A percentile compares a stretch with the other conserved stretches of the same genome.
Evolutionary conservation across 2,797 vertebrate genomes (phyloP).

Genomic region (Harpagifer antarcticus): DNA sequence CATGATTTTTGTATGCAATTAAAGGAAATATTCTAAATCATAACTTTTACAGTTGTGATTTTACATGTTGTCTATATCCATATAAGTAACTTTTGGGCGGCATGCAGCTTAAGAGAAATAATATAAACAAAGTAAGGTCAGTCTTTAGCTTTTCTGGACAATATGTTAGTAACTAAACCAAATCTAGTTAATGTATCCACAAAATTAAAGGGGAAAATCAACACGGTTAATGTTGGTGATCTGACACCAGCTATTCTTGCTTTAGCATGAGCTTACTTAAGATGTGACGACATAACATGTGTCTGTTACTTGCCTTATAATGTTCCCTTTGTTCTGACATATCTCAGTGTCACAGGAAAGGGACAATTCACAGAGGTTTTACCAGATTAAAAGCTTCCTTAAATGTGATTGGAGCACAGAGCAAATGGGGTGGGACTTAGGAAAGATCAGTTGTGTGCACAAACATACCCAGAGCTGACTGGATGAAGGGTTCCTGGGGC

Average conservation of each 20-base stretch:
- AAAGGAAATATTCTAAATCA: not conserved
- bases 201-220: no score
- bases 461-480: constrained; percentile 88
- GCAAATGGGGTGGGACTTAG: not conserved
- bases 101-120: not conserved
- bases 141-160: not conserved
- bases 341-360: no score
- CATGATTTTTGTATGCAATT: not conserved
- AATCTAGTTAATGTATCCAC: no score
- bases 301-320: no score
- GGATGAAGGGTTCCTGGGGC: constrained; percentile 84
- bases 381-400: no score
- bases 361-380: no score
- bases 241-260: no score
- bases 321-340: no score
- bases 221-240: no score
- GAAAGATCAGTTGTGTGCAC: not conserved
- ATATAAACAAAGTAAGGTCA: not conserved
- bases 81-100: not conserved
- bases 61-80: not conserved
- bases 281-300: no score
- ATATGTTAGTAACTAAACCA: no score
- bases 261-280: no score
- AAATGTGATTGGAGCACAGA: not conserved
- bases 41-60: not conserved